Percentiles rank a stretch among this genome's conserved stretches.
Evolutionary conservation across 2,888 invertebrate genomes (phyloP).

Genomic region (Julus scandinavius): DNA sequence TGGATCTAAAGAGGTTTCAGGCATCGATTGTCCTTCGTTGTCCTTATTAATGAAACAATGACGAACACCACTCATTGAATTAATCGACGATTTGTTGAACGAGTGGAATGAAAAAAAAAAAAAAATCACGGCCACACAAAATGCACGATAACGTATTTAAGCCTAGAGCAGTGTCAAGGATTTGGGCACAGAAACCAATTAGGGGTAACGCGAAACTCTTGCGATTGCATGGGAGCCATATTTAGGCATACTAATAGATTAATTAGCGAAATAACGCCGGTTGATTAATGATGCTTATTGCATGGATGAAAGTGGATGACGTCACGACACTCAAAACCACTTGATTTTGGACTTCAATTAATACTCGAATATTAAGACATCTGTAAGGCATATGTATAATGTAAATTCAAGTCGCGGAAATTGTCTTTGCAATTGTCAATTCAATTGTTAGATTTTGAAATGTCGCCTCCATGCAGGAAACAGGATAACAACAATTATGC

Average conservation of each 20-base stretch:
- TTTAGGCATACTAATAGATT: neutral
- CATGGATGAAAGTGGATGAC: neutral
- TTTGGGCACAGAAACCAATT: neutral
- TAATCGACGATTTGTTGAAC: neutral
- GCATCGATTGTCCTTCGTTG: constrained; percentile 4
- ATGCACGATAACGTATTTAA: neutral
- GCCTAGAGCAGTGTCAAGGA: neutral
- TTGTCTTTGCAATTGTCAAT: neutral
- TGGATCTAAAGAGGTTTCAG: neutral
- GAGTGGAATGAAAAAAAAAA: neutral
- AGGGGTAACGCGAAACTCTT: constrained; percentile 17
- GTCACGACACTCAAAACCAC: constrained; percentile 4
- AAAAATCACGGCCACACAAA: neutral
- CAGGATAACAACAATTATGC: neutral
- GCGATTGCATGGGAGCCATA: neutral
- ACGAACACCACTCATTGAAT: neutral
- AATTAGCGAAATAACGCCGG: neutral
- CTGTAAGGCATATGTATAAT: neutral
- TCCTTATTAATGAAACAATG: neutral
- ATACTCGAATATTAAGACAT: neutral
- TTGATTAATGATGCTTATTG: constrained; percentile 7
- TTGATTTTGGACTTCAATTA: neutral
- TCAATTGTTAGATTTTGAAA: neutral
- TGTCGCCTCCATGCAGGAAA: neutral
- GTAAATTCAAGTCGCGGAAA: neutral